Percentiles rank a stretch among this genome's conserved stretches.
These are phyloP conservation scores for Chrysina gloriosa DNA, from an alignment of 2,888 invertebrate genomes.

Conservation along the genomic window DNA sequence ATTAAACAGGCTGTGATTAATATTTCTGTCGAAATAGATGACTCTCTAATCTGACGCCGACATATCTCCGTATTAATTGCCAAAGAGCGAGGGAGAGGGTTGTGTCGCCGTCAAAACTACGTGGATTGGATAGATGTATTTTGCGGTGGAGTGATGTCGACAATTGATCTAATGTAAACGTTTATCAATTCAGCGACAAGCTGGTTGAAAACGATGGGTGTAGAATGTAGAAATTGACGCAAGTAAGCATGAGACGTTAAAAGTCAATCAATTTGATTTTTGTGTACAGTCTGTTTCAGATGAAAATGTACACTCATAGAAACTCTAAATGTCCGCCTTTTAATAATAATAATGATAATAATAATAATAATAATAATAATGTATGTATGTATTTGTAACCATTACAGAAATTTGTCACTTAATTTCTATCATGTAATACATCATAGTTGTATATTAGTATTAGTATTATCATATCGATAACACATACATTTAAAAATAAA, in stretches of 20 bases:
- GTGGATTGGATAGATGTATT: neutral
- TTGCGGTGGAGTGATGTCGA: neutral
- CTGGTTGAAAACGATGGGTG: neutral
- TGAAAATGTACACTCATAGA: no score
- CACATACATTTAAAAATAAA: no score
- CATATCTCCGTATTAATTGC: constrained; percentile 37
- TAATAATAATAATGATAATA: no score
- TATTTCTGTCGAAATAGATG: constrained; percentile 44
- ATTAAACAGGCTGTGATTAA: constrained; percentile 51
- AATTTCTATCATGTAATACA: no score
- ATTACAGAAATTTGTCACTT: no score
- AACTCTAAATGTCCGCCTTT: no score
- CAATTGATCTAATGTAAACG: constrained; percentile 35
- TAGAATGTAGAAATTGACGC: constrained; percentile 1
- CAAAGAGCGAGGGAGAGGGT: constrained; percentile 11
- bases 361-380: no score
- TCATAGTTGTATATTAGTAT: no score
- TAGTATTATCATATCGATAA: no score
- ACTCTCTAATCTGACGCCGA: constrained; percentile 37
- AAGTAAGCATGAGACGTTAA: neutral
- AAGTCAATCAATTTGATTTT: constrained; percentile 15
- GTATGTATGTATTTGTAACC: no score
- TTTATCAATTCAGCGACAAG: constrained; percentile 24
- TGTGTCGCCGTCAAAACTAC: neutral
- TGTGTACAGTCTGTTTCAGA: no score